phyloP scores from a whole-genome alignment of 2,113 vertebrate genomes.

The Grus americana region DNA sequence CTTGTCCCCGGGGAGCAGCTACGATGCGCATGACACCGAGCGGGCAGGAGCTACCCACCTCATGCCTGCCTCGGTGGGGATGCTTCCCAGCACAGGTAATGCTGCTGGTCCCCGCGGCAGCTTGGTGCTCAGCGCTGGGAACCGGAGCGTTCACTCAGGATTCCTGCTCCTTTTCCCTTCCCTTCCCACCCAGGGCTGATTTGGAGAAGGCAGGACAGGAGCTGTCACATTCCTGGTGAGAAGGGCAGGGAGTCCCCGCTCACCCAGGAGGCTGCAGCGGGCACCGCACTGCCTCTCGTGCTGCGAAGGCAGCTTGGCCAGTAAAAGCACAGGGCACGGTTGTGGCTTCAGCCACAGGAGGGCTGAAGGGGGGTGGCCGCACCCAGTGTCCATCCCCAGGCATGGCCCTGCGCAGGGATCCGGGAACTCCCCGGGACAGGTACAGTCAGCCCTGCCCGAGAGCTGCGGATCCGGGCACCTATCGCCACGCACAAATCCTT shows the following conservation, averaged over 20 bases:
- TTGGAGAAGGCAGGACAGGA: neutral
- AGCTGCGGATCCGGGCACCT: accelerated
- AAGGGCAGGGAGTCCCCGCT: neutral
- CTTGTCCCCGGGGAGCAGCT: neutral
- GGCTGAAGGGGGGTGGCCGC: neutral
- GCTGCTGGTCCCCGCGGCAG: neutral
- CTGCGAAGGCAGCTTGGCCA: neutral
- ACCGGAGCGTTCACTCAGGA: neutral
- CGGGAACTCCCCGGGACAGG: accelerated
- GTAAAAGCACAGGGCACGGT: neutral
- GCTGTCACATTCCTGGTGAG: neutral
- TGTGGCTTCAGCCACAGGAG: neutral
- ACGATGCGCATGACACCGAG: accelerated
- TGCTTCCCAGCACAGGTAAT: neutral
- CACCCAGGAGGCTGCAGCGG: accelerated
- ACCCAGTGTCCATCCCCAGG: neutral
- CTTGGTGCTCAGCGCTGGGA: constrained; percentile 15
- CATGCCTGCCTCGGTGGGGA: neutral
- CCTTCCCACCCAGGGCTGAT: neutral
- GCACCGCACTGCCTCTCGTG: neutral
- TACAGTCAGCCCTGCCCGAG: accelerated
- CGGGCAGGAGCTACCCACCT: neutral
- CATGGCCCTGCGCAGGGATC: accelerated
- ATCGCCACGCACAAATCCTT: neutral
- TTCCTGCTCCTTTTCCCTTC: neutral